Base-by-base conservation (phyloP, 2,113 vertebrate genomes). In the Rostratula benghalensis region DNA sequence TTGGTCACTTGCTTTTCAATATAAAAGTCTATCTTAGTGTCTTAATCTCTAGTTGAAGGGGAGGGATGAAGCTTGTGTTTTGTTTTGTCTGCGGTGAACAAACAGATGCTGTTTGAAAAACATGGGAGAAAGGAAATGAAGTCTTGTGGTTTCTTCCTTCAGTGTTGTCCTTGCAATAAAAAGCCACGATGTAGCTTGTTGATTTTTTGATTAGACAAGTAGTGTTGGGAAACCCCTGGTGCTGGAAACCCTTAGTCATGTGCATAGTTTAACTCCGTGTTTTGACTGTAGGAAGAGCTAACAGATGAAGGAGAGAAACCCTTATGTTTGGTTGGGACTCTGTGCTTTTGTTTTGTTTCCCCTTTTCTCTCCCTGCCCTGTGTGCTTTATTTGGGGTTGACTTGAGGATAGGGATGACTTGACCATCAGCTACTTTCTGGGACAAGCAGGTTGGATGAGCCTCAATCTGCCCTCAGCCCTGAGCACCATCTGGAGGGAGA, bases 151-250 rank as follows among this genome's bases (percentile, higher is more conserved):
- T 94, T 94, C 43, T 90, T 92, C 41, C 41, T 80, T 82, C 56
- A 69, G 45, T 80, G 83, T 69, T 94, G 53, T 84, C 45, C 64
- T 56, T 73, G 22, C 8, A 74, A 79, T 68, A 78, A 83, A 88
- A 94, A 81, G 54, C 51, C 21, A 11, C 0, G 0, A 28, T 71
- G 74, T 73, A 76, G 69, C 61, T 84, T 87, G 86, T 73, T 91
- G 86, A 82, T 75, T 96, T 93, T 94, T 84, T 82, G 90, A 87
- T 90, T 78, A 94, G 60, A 83, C 30, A 83, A 90, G 88, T 30
- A 83, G 17, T 1, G 2, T 13, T 59, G 76, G 76, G 75, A 91
- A 95, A 68, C 43, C 64, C 69, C 64, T 63, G 69, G 35, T 93
- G 45, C 82, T 95, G 56, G 71, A 90, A 94, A 67, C 37, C 31